Conservation (phyloP, 2,113 vertebrate genomes). For the Boulengeromyrus knoepffleri region DNA sequence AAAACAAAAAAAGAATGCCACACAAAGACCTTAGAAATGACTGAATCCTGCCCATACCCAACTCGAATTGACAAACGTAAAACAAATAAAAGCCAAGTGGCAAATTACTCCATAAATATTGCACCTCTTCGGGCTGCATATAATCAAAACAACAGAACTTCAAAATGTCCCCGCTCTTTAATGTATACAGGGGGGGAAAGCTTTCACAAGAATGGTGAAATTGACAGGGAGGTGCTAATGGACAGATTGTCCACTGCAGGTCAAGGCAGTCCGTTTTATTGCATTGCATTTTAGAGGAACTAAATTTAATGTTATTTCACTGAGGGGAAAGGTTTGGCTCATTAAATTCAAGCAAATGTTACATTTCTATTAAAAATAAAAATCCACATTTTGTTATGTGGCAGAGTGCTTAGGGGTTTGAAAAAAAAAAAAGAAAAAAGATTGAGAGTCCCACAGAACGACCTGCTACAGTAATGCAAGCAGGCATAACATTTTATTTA, state of each 20-base stretch:
- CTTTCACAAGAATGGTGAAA: conserved; percentile 34
- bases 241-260: conserved; percentile 28
- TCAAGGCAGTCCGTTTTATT: conserved; percentile 33
- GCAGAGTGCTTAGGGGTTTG: neutral
- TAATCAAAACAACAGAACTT: conserved; percentile 35
- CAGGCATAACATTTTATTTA: conserved; percentile 2
- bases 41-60: conserved; percentile 21
- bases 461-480: conserved; percentile 8
- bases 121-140: conserved; percentile 61
- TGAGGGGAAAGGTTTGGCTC: conserved; percentile 23
- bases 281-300: conserved; percentile 26
- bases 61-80: conserved; percentile 35
- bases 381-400: neutral
- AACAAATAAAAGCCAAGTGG: conserved; percentile 41
- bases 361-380: conserved; percentile 2
- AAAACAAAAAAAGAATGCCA: neutral
- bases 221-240: conserved; percentile 39
- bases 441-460: neutral
- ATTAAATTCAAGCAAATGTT: neutral
- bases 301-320: neutral
- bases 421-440: neutral
- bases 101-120: conserved; percentile 55
- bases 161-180: conserved; percentile 48
- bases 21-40: conserved; percentile 40
- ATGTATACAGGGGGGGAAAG: conserved; percentile 49